A percentile compares a stretch with the other conserved stretches of the same genome.
Evolutionary conservation across 2,797 vertebrate species (phyloP).

Genomic region (Arctocebus calabarensis): DNA sequence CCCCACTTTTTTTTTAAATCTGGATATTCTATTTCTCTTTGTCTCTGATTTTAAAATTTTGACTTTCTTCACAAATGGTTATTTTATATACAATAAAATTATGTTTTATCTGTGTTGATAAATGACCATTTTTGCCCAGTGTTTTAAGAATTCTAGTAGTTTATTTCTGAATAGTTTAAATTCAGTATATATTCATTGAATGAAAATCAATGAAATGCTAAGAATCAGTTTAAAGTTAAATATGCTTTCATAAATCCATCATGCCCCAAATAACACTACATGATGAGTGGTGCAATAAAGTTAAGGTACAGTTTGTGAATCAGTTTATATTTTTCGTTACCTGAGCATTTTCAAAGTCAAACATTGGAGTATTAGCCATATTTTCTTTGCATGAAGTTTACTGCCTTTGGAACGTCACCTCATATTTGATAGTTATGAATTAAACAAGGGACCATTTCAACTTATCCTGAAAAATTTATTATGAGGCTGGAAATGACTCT

Average conservation of each 20-base stretch:
- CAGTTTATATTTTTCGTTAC: conserved; percentile 20
- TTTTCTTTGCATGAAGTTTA: conserved; percentile 21
- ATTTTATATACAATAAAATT: not conserved
- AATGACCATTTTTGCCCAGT: not conserved
- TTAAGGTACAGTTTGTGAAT: not conserved
- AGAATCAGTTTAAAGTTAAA: not conserved
- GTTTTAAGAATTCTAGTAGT: not conserved
- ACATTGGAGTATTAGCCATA: conserved; percentile 8
- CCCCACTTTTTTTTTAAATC: rapidly evolving
- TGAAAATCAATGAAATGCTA: conserved; percentile 18
- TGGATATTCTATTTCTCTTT: not conserved
- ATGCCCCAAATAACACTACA: not conserved
- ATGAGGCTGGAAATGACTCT: conserved; percentile 57
- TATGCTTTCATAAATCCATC: not conserved
- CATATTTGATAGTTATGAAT: conserved; percentile 64
- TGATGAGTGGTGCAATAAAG: not conserved
- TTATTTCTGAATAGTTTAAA: not conserved
- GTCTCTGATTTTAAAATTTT: conserved; percentile 5
- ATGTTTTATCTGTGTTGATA: not conserved
- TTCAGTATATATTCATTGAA: not conserved
- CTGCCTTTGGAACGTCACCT: conserved; percentile 58
- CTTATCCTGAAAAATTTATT: conserved; percentile 77
- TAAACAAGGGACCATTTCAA: conserved; percentile 71
- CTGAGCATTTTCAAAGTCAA: conserved; percentile 54
- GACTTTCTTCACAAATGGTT: not conserved